Evolutionary conservation across 2,797 vertebrate genomes (phyloP), one percentile per base, ranked within the genome.

Genomic region (Pantherophis vulpinus): DNA sequence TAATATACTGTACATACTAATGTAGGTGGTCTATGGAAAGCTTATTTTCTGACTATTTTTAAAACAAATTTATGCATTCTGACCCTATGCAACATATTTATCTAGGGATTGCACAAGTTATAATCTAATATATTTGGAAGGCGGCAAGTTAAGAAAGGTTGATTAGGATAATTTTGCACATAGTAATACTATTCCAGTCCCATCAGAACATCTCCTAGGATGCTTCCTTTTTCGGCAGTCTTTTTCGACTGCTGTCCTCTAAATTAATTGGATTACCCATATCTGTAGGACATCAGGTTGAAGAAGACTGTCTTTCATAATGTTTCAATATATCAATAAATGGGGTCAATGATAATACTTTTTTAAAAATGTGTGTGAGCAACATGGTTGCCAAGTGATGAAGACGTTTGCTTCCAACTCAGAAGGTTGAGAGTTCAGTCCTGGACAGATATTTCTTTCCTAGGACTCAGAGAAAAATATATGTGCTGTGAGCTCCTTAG

Each of bases 1-100:
- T 56, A 29, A 88, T 90, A 79, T 37, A 37, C 16, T 74, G 59
- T 37, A 37, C 37, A 37, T 37, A 37, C 37, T 37, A 37, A 37
- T 37, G 37, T 37, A 60, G 89, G 55, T 29, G 60, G n/a, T 63
- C 66, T 91, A 29, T 37, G 60, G 90, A 88, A 93, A 79, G 86
- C 91, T 83, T 83, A 83, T 88, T 91, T 61, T 91, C 42, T 61
- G 86, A n/a, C 70, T 60, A 55, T 20, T 93, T 93, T 79, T 91
- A 91, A 93, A 91, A 25, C 88, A 88, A 10, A 32, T 88, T 51
- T 91, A 88, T 93, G 18, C 29, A 54, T 58, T 55, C 51, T 79
- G 29, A 29, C 29, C 55, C 8, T 79, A n/a, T 93, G 55, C 42
- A 56, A 87, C 87, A 88, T 89, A 25, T 51, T 88, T 61, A 29